Base-by-base conservation (phyloP, 2,888 invertebrate species). In the Hetaerina titia region DNA sequence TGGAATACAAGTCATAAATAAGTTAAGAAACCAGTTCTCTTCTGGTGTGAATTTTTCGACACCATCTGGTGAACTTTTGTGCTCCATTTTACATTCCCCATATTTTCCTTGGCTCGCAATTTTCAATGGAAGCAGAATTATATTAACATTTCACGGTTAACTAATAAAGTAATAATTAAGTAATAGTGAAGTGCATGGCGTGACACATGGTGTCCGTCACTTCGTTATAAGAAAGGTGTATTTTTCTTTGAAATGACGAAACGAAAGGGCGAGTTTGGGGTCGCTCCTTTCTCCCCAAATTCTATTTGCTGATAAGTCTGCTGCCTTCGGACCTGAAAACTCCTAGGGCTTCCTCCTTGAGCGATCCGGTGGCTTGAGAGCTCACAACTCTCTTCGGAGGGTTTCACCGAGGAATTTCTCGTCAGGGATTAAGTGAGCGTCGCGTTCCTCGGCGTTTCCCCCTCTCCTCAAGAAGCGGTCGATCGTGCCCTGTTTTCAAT, bases 281-380 rank as follows among this genome's bases (percentile, higher is more conserved):
- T 92, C 11, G 31, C 11, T 8, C 45, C 22, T 31, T 64, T 92
- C 92, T 69, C 17, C 56, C 64, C 56, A 56, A 69, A 92, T 69
- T 92, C 89, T 89, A 69, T 69, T 92, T 74, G 22, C 92, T 92
- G 92, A 92, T 69, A 92, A 92, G 69, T 92, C 64, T 25, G 56
- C 92, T 56, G 56, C 92, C 69, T 92, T 92, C 92, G 56, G n/a
- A 22, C 22, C n/a, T 19, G 11, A n/a, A 58, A 58, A 92, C 69
- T 92, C 56, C 5, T 45, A 92, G 22, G 92, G 92, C 92, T 92
- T 92, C 92, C 57, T 92, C 92, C 69, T 92, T 92, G 92, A 69
- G 69, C 69, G n/a, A 92, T 92, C 92, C 92, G 56, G 56, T 69
- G 56, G 13, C 74, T 69, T 92, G 69, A 74, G 69, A 74, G 69